Evolutionary conservation across 1,140 invertebrate species (phyloP).

Genomic region (Drosophila albomicans): DNA sequence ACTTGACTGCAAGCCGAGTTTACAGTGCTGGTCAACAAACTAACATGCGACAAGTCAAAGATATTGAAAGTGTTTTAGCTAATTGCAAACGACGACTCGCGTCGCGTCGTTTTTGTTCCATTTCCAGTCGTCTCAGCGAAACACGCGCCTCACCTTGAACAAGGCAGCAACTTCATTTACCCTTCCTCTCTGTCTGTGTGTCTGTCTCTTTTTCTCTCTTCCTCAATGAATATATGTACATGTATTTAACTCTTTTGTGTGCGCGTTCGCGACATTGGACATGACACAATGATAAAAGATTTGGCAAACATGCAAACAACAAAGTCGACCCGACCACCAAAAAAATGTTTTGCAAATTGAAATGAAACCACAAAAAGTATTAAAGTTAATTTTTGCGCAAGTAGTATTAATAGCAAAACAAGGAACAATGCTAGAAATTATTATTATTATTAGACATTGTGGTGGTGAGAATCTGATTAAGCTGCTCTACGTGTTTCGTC

Average conservation of each 20-base stretch:
- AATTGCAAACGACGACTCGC: constrained; percentile 16
- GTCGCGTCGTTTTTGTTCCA: constrained; percentile 6
- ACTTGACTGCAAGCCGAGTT: constrained; percentile 28
- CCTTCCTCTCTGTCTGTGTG: background rate
- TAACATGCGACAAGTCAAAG: background rate
- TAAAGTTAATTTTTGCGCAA: constrained; percentile 41
- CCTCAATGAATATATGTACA: background rate
- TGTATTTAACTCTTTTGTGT: constrained; percentile 40
- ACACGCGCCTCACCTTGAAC: constrained; percentile 49
- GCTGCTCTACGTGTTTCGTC: constrained; percentile 28
- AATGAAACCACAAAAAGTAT: constrained; percentile 50
- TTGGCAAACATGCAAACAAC: constrained; percentile 53
- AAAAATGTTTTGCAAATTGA: constrained; percentile 65
- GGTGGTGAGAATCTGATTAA: constrained; percentile 41
- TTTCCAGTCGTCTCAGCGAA: constrained; percentile 11
- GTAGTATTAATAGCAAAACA: constrained; percentile 35
- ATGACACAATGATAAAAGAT: constrained; percentile 58
- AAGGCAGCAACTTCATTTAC: constrained; percentile 8
- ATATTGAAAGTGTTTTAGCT: constrained; percentile 30
- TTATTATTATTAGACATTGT: constrained; percentile 48
- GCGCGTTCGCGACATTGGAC: constrained; percentile 42
- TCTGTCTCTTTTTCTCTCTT: constrained; percentile 6
- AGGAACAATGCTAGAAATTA: constrained; percentile 65
- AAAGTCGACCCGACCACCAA: constrained; percentile 14
- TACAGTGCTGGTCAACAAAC: constrained; percentile 43